Base-by-base conservation (phyloP, 2,797 vertebrate species). In the Rhadinocentrus ornatus region DNA sequence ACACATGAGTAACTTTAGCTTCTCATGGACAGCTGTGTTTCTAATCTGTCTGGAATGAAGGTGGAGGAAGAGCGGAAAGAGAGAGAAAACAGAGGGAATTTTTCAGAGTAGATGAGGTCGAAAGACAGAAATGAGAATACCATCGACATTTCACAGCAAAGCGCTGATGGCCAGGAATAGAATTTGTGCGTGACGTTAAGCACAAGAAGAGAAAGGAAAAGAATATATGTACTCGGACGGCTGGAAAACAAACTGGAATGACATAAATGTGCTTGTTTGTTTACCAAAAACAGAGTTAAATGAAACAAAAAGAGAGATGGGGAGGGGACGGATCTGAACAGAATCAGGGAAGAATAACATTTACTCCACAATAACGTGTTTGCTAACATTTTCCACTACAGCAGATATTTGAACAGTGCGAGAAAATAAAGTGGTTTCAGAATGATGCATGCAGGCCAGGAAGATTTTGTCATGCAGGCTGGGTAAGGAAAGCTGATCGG, bases 81-180 rank as follows among this genome's bases (percentile, higher is more conserved):
- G 56, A 39, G 11, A 10, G n/a, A 16, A 39, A 62, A 57, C 37
- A 50, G 55, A 35, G 26, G 37, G 61, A 41, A 54, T 62, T 31
- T 68, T 57, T 37, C 68, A 48, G 61, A 32, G 57, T 39, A 67
- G 69, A 62, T 65, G 54, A 57, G 26, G 35, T 6, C 29, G 24
- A 75, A 48, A 60, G 72, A 55, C 66, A 75, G 73, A 69, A 62
- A 75, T 50, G 37, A 41, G 27, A 60, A 72, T 66, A 66, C 54
- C 6, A 65, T 64, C 6, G 7, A 76, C 69, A 64, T 84, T 81
- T 87, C 73, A 83, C 85, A 78, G 73, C 16, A 44, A 78, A 82
- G 73, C 9, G 73, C 46, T 69, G 55, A 69, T 26, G 29, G 81
- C 76, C 82, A 73, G 81, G 32, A 88, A 89, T 71, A 87, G 75